Base-by-base conservation (phyloP, 2,797 vertebrate species). In the Phataginus tricuspis region DNA sequence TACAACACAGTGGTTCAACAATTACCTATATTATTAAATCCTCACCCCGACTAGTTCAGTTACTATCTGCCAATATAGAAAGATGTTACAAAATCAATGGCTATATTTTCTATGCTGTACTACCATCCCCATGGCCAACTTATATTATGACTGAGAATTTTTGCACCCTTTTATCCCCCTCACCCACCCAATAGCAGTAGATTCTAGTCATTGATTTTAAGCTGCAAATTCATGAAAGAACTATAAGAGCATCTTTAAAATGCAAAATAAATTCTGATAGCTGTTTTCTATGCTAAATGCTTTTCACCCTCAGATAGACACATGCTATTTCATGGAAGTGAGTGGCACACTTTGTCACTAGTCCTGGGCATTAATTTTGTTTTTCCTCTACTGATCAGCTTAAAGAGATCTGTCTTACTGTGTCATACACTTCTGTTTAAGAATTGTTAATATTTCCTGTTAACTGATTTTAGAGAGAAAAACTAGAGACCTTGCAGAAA, bases 291-390 rank as follows among this genome's bases (percentile, higher is more conserved):
- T 51, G 51, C 34, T 68, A 79, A 90, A 84, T 74, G 85, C 61
- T 86, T 86, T 89, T 79, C 74, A 29, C 16, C 42, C n/a, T 14
- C 23, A 97, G 90, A 68, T 29, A n/a, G 49, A 90, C 55, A 91
- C 18, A 21, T 15, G 18, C 69, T 86, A 66, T 90, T 95, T 90
- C 91, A 74, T 23, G 29, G 57, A 89, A 75, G 61, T 18, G 51
- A 90, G 72, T 64, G 88, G 59, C 63, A 78, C 4, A 79, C 75
- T 77, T 79, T 94, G 51, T 86, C 69, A 74, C 75, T 45, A 87
- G 39, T 45, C 31, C 59, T 71, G n/a, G 51, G 37, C 82, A 90
- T 94, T 92, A 90, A 84, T 96, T 90, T 87, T 95, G 37, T 90
- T 90, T 25, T 7, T 90, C 57, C 27, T 94, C 8, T 61, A 92